These are phyloP conservation scores for Lasiurus borealis DNA, from an alignment of 2,113 vertebrate species.

Conservation along the genomic window DNA sequence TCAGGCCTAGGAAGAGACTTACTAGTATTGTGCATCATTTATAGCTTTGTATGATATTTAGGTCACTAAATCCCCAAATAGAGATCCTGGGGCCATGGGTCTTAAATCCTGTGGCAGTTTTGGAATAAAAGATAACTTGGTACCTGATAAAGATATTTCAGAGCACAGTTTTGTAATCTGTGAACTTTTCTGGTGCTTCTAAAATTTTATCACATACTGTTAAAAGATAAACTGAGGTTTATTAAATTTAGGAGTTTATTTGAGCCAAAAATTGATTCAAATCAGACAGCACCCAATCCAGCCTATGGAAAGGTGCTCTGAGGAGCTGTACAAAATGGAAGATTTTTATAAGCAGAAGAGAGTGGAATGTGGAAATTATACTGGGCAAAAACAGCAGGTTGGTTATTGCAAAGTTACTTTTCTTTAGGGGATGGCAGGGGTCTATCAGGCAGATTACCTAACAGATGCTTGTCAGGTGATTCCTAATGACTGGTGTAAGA, in stretches of 20 bases:
- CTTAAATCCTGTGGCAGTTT: not conserved
- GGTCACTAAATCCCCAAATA: not conserved
- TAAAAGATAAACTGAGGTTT: slow-evolving; percentile 10
- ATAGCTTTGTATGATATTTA: not conserved
- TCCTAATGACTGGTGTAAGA: not conserved
- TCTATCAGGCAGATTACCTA: not conserved
- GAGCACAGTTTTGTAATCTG: not conserved
- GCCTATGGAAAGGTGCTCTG: not conserved
- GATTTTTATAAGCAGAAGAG: not conserved
- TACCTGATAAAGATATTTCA: not conserved
- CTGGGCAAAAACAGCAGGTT: not conserved
- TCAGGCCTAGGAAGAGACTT: not conserved
- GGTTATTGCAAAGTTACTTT: not conserved
- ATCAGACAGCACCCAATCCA: not conserved
- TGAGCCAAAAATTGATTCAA: not conserved
- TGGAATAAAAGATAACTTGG: not conserved
- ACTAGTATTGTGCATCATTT: not conserved
- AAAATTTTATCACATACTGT: not conserved
- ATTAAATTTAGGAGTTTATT: slow-evolving; percentile 6
- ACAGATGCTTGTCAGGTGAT: not conserved
- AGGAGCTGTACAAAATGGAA: not conserved
- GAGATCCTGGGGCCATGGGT: not conserved
- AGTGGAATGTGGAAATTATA: not conserved
- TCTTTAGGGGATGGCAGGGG: too few relatives aligned
- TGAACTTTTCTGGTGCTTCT: not conserved